phyloP scores from a whole-genome alignment of 2,888 invertebrate genomes.

The Drosophila gaucha region DNA sequence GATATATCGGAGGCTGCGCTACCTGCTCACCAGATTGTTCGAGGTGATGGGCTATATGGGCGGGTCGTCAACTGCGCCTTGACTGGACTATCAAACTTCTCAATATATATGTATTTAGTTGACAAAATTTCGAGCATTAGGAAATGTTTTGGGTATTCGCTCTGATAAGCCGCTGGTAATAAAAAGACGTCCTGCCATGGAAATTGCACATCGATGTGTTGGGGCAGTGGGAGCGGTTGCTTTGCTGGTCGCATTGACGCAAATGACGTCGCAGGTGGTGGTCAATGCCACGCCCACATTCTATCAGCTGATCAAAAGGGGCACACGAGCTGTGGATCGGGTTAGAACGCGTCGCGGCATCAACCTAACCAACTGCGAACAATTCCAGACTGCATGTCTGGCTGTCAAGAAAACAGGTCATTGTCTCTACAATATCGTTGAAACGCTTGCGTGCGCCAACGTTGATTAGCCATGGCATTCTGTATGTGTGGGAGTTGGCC shows the following conservation, averaged over 20 bases:
- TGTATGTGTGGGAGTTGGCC: background rate
- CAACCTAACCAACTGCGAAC: background rate
- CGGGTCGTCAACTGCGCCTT: background rate
- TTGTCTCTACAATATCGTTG: background rate
- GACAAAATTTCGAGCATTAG: background rate
- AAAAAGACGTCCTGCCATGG: background rate
- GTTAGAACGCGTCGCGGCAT: background rate
- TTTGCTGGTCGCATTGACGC: background rate
- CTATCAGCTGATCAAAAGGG: background rate
- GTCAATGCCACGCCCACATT: background rate
- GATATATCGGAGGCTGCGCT: background rate
- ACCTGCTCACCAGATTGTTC: background rate
- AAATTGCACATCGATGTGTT: background rate
- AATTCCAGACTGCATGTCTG: background rate
- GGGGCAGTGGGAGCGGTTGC: constrained; percentile 5
- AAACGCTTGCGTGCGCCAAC: background rate
- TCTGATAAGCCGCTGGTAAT: background rate
- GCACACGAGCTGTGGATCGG: background rate
- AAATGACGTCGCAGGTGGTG: constrained; percentile 9
- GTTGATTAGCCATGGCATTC: background rate
- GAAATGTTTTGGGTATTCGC: background rate
- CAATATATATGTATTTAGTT: background rate
- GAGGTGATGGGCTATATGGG: background rate
- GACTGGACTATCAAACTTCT: constrained; percentile 7
- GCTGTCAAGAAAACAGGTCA: background rate